Base-by-base conservation (phyloP, 2,888 invertebrate species). In the Loripinus fragilis region DNA sequence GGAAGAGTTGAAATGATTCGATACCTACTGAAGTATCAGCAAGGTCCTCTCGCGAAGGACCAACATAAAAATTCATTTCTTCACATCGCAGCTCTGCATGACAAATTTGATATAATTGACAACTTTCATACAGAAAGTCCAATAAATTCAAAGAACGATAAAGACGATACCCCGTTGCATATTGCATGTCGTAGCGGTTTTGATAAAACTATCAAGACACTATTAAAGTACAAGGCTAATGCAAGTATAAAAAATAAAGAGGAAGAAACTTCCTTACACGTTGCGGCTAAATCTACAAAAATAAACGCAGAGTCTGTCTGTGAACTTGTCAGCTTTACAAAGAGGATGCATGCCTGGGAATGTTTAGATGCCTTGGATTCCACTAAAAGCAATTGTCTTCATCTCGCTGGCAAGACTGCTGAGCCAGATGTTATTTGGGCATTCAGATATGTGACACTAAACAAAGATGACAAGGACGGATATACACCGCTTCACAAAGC, bases 81-180 rank as follows among this genome's bases (percentile, higher is more conserved):
- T 35, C 92, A 92, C 73, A 71, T 87, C 42, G 92, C 93, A 8
- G 91, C 93, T 5, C 85, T 88, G 71, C 77, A 86, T 20, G 86
- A 92, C 77, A 78, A 87, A 33, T 64, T 69, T 0, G 80, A 77
- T 10, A 84, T 91, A 7, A 85, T 91, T n/a, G 73, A 86, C 30
- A 74, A 64, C 23, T 90, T 90, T 74, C 33, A 83, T 17, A 64
- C 78, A 8, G 23, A 76, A 8, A 74, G 80, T 3, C 81, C 85
- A 20, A 71, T 91, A 30, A 86, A 91, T 74, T 67, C 60, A 7
- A 75, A 86, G 72, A 91, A 91, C 70, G 71, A 76, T 10, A 73
- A 87, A 35, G 92, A 91, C 0, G 87, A 92, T 78, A 92, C 92
- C 1, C 86, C 92, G 0, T 79, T 93, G 8, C 93, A 93, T 76